Evolutionary conservation across 53 echinoderm and acorn worm genomes (phyloP), one percentile per base, ranked within the genome.

Genomic region (Astropecten irregularis): DNA sequence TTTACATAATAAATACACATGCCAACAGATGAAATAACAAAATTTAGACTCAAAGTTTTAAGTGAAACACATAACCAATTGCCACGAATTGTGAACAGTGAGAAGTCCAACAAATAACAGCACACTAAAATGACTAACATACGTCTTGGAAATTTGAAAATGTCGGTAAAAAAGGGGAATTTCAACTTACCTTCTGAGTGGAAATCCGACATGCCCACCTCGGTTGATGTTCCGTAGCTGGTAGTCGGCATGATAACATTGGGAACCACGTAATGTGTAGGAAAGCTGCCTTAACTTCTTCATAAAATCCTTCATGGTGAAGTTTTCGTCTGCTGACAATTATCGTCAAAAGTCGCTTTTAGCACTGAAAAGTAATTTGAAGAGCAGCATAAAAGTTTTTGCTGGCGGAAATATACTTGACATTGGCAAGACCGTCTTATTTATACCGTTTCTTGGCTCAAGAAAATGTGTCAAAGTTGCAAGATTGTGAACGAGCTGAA

Each of bases 281-380:
- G 79, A 79, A 46, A 79, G 48, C 48, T 79, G 46, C 79, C 79
- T 62, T 47, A 79, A 31, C 79, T 79, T 79, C 79, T 62, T 79
- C 79, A 79, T 60, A 62, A 79, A 79, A 79, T 79, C 79, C 62
- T 79, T 79, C 79, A 79, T 79, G 62, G 4, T 62, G 61, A 44
- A 42, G 42, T 9, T 39, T 1, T 5, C 26, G 36, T 38, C 28
- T 76, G 38, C 28, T 34, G 40, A 25, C 58, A 29, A 5, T 37
- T 57, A 40, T 10, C 16, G 16, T 2, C 26, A 56, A 13, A 55
- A 54, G 58, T 50, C 39, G n/a, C 28, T 76, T 37, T 13, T 22
- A 15, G 25, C n/a, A 26, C 37, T 29, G 16, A 76, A 76, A 76
- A 58, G 58, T 39, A 25, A 10, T 26, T 32, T 6, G 13, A 76